Evolutionary conservation across 2,888 invertebrate species (phyloP), one percentile per base, ranked within the genome.

Genomic region (Herminia tarsipennalis): DNA sequence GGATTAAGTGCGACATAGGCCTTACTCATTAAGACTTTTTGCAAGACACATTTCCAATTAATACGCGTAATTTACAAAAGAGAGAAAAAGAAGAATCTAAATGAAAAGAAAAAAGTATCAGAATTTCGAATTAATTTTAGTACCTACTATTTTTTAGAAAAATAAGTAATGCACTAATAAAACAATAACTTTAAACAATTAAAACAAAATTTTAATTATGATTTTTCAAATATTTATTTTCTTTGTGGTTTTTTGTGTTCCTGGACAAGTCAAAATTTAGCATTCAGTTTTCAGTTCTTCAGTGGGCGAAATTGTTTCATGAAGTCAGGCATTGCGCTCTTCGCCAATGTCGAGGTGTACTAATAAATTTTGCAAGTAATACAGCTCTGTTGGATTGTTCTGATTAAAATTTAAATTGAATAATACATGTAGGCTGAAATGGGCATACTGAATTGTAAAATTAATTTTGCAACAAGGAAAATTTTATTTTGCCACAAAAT

Each of bases 341-440:
- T 29, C 10, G 4, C 12, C 36, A 30, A 20, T 41, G 46, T 62
- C 27, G 40, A 42, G 44, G 13, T 22, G 21, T 37, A 36, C 39
- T 54, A 45, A 62, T 65, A 64, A 66, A 60, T 65, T 65, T 53
- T 50, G 43, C 42, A 52, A 51, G 55, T 50, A 53, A 52, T 28
- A 55, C 36, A 35, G 49, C 36, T 24, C 42, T 41, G 64, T 58
- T 28, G 42, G 64, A 39, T 63, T 51, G 54, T 52, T 33, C 52
- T 66, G 66, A 66, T 66, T 66, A 66, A 66, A 66, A 62, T 64
- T 66, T 59, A 56, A 66, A 64, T 66, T 61, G 56, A 66, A 66
- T 64, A 58, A 64, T 56, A 55, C 27, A 66, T 62, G 53, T 45
- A 36, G 33, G 40, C 3, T 18, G 45, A 30, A 43, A 53, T 51